Percentiles rank a stretch among this genome's conserved stretches.
These are phyloP conservation scores for Amblyjoppa fuscipennis DNA, from an alignment of 2,888 invertebrate species.

Conservation along the genomic window DNA sequence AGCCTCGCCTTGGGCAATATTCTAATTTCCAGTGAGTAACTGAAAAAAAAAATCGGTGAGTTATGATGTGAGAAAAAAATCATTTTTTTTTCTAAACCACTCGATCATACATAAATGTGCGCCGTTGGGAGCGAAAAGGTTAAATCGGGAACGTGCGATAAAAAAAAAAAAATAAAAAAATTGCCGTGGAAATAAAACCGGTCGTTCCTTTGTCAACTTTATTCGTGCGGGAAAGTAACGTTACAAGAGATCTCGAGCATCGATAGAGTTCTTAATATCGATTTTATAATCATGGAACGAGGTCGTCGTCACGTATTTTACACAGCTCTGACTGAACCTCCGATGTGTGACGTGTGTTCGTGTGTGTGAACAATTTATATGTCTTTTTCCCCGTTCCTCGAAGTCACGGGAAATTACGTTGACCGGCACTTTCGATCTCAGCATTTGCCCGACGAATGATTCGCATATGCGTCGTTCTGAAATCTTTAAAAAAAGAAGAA, in stretches of 20 bases:
- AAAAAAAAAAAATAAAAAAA: constrained; percentile 2
- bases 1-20: too few species aligned
- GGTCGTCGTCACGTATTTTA: constrained; percentile 78
- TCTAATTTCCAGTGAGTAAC: too few species aligned
- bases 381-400: constrained; percentile 41
- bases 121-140: neutral
- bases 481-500: neutral
- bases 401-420: constrained; percentile 65
- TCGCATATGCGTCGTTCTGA: neutral
- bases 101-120: neutral
- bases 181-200: constrained; percentile 31
- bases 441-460: constrained; percentile 28
- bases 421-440: constrained; percentile 61
- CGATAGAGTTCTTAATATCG: constrained; percentile 81
- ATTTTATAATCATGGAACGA: constrained; percentile 82
- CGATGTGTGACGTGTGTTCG: constrained; percentile 27
- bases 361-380: constrained; percentile 49
- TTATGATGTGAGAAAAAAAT: too few species aligned
- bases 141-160: neutral
- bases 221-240: constrained; percentile 37
- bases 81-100: too few species aligned
- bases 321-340: constrained; percentile 29
- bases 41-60: too few species aligned
- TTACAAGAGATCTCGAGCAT: constrained; percentile 74
- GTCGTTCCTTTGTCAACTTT: constrained; percentile 47